Evolutionary conservation across 2,888 invertebrate species (phyloP).

Genomic region (Alentia gelatinosa): DNA sequence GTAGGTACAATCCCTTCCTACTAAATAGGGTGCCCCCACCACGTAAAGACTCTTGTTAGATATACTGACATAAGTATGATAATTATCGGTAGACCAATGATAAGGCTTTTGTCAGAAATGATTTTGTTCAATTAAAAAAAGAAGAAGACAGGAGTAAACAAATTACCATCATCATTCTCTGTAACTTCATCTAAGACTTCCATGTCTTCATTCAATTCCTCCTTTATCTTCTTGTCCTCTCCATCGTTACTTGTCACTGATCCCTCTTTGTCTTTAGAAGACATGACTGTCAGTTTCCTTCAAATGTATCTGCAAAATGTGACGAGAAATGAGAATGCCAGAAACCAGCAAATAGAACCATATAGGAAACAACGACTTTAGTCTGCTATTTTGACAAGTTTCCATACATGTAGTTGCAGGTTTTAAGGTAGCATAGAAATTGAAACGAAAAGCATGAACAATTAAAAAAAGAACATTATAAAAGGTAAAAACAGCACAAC

Average conservation of each 20-base stretch:
- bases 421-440: too few relatives aligned
- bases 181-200: neutral
- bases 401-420: too few relatives aligned
- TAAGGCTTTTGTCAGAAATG: neutral
- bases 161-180: constrained; percentile 19
- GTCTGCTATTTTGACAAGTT: too few relatives aligned
- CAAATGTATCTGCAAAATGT: neutral
- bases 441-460: too few relatives aligned
- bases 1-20: too few relatives aligned
- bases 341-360: neutral
- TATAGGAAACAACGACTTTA: neutral
- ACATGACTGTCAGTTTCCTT: neutral
- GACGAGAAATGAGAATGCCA: neutral
- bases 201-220: neutral
- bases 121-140: neutral
- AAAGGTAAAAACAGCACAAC: too few relatives aligned
- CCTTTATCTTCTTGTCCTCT: neutral
- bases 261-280: neutral
- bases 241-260: neutral
- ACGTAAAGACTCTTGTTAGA: too few relatives aligned
- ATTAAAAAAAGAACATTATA: too few relatives aligned
- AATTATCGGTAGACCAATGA: neutral
- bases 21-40: too few relatives aligned
- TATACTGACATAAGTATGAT: neutral
- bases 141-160: neutral